A percentile compares a stretch with the other conserved stretches of the same genome.
Conservation (phyloP, 2,113 vertebrate genomes). For the Xiphophorus couchianus region DNA sequence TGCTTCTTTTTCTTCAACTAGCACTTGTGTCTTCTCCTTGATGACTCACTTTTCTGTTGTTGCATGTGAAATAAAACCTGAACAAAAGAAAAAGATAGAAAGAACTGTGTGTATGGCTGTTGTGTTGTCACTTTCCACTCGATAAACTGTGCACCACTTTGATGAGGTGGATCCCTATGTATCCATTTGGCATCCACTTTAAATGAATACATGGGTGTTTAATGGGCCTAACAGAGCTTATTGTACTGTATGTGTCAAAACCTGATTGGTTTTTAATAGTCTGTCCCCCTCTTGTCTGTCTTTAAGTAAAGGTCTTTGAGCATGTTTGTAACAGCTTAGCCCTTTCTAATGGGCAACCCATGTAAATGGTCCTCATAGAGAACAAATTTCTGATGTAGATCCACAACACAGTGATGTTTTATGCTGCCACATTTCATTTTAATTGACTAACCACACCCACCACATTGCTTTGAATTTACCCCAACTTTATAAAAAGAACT, state of each 20-base stretch:
- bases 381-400: conserved; percentile 57
- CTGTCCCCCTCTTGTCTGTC: conserved; percentile 73
- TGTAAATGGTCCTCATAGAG: conserved; percentile 82
- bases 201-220: conserved; percentile 73
- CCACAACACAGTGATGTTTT: conserved; percentile 46
- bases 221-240: conserved; percentile 21
- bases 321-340: conserved; percentile 66
- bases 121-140: conserved; percentile 57
- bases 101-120: conserved; percentile 61
- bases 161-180: conserved; percentile 64
- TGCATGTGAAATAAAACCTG: conserved; percentile 9
- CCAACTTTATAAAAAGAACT: conserved; percentile 48
- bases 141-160: conserved; percentile 64
- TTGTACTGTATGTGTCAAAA: conserved; percentile 70
- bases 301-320: conserved; percentile 64
- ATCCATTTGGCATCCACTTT: conserved; percentile 65
- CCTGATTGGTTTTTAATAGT: conserved; percentile 57
- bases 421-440: conserved; percentile 67
- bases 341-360: conserved; percentile 81
- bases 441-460: conserved; percentile 66
- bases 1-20: conserved; percentile 67
- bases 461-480: conserved; percentile 71
- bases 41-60: conserved; percentile 53
- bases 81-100: conserved; percentile 26
- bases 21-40: conserved; percentile 63